Conservation (phyloP, 92 coral and sea anemone species). For the Palythoa caribaeorum region DNA sequence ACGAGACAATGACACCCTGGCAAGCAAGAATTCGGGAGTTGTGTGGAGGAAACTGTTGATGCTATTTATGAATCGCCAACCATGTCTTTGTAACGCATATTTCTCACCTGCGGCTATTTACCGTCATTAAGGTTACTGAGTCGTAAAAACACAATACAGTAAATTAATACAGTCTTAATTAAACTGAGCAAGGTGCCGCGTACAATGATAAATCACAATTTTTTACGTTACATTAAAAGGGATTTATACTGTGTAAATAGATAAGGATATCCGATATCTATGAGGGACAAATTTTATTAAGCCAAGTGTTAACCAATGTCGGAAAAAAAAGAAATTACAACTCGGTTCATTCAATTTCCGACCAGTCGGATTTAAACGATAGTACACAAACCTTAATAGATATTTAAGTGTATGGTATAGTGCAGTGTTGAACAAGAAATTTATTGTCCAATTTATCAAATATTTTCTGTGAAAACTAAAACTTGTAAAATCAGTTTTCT, state of each 20-base stretch:
- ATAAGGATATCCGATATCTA: too few species aligned
- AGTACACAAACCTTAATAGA: too few species aligned
- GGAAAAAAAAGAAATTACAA: too few species aligned
- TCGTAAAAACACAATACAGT: background rate
- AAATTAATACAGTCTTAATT: background rate
- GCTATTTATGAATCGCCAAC: conserved; percentile 16
- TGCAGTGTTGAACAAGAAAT: too few species aligned
- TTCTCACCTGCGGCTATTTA: background rate
- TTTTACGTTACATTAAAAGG: too few species aligned
- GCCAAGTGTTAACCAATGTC: background rate
- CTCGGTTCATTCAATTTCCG: too few species aligned
- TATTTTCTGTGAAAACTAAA: too few species aligned
- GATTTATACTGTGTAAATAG: too few species aligned
- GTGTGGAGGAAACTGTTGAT: background rate
- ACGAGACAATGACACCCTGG: background rate
- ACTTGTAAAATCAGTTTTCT: too few species aligned
- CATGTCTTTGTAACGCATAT: background rate
- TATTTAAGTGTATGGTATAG: too few species aligned
- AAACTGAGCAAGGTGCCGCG: background rate
- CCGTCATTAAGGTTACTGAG: background rate
- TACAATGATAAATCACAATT: background rate
- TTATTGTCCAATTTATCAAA: too few species aligned
- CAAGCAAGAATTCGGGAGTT: conserved; percentile 6
- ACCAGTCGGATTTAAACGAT: too few species aligned
- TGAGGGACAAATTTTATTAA: background rate